Evolutionary conservation across 2,797 vertebrate genomes (phyloP).

Genomic region (Phrynocephalus guinanensis): DNA sequence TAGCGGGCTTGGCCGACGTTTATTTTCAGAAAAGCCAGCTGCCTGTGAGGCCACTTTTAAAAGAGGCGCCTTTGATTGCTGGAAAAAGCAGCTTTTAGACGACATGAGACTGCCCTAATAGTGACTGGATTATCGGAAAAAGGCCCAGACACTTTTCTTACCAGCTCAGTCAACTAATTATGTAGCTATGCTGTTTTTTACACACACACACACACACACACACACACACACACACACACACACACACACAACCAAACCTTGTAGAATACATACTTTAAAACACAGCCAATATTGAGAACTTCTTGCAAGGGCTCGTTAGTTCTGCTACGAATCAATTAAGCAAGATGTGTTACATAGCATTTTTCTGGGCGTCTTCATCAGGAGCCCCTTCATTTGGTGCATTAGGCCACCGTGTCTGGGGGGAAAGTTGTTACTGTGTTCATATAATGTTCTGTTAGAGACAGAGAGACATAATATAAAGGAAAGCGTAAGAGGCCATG

Average conservation of each 20-base stretch:
- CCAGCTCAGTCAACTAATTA: not conserved
- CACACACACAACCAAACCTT: no score
- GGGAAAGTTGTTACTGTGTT: constrained; percentile 18
- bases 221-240: no score
- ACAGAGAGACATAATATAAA: constrained; percentile 41
- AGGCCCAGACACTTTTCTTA: not conserved
- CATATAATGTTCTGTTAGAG: constrained; percentile 8
- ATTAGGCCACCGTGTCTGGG: constrained; percentile 1
- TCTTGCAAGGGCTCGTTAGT: not conserved
- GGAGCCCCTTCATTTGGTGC: constrained; percentile 17
- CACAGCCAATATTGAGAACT: not conserved
- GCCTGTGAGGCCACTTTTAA: no score
- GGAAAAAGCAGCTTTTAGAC: no score
- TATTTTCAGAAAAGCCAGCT: no score
- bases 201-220: no score
- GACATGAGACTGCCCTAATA: not conserved
- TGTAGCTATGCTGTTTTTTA: not conserved
- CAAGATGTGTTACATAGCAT: not conserved
- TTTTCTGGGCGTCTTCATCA: constrained; percentile 21
- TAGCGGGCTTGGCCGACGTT: no score
- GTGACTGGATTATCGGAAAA: not conserved
- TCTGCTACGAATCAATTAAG: not conserved
- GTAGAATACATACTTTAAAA: not conserved
- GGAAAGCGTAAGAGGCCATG: not conserved
- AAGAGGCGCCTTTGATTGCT: no score